Base-by-base conservation (phyloP, 2,797 vertebrate species). In the Rhinogobio ventralis region DNA sequence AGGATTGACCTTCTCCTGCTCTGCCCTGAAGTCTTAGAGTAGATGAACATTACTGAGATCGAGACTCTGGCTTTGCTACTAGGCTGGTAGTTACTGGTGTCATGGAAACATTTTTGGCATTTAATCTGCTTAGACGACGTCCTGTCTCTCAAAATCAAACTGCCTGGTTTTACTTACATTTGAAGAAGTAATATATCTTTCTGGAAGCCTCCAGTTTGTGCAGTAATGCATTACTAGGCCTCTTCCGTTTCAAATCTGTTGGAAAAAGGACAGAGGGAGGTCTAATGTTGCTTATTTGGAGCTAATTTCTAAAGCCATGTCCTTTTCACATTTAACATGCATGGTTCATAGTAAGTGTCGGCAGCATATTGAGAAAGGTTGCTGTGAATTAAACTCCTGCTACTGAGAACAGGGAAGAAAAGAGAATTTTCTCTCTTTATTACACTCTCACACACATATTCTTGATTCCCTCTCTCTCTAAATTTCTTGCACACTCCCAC, bases 91-190 rank as follows among this genome's bases (percentile, higher is more conserved):
- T 86, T 85, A 83, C 78, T 51, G 33, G 25, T 85, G 83, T 83
- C 90, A 89, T 89, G 93, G 93, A 92, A 90, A 94, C 92, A 94
- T 93, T 92, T 93, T 92, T 93, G 90, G 85, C 76, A 87, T 92
- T 90, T 95, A 95, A 95, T 95, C 95, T 95, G 93, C 93, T 95
- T 94, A 94, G 86, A 89, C 93, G 94, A 93, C 93, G 92, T 93
- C 88, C 72, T 91, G 87, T 86, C 83, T 81, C 85, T 85, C 64
- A 81, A 42, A 86, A 91, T 91, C 89, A 90, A 88, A 78, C 88
- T 89, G 90, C 82, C 80, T 83, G 88, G 88, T 90, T 84, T 85
- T 79, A 81, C 42, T 57, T 71, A 60, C 25, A 80, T 67, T 85
- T 83, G 46, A 76, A 7, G 0, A 75, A 53, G 15, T 20, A 11